Evolutionary conservation across 2,797 vertebrate species (phyloP).

Genomic region (Dermochelys coriacea): DNA sequence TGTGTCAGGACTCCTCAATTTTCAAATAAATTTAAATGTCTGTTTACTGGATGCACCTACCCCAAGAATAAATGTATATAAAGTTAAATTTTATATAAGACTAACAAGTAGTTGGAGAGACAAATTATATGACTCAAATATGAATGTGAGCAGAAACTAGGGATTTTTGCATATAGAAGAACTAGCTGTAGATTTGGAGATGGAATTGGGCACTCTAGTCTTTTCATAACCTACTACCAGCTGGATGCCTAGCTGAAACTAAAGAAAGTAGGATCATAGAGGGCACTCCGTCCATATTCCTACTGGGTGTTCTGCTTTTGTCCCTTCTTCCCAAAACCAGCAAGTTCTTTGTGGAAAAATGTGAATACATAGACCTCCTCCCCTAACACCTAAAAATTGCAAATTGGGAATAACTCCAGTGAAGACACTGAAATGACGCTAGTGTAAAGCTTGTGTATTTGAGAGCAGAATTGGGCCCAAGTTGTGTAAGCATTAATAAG

Average conservation of each 20-base stretch:
- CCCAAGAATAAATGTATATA: background rate
- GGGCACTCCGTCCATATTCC: background rate
- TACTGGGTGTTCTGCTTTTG: background rate
- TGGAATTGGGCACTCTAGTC: background rate
- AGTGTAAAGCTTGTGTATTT: rapidly evolving
- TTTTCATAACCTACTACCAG: background rate
- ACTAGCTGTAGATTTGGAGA: background rate
- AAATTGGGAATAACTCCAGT: rapidly evolving
- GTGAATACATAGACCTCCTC: background rate
- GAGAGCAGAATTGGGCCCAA: rapidly evolving
- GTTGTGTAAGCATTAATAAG: rapidly evolving
- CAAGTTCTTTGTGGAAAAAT: background rate
- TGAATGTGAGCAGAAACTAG: background rate
- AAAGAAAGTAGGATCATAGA: background rate
- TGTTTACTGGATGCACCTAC: background rate
- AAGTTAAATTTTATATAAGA: background rate
- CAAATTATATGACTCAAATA: background rate
- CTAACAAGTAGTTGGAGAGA: background rate
- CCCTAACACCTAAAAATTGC: background rate
- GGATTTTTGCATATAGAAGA: background rate
- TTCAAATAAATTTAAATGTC: background rate
- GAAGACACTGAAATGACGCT: rapidly evolving
- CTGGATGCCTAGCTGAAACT: background rate
- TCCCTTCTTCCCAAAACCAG: background rate
- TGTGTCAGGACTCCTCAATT: background rate